A percentile compares a stretch with the other conserved stretches of the same genome.
Evolutionary conservation across 2,113 vertebrate species (phyloP).

Genomic region (human (Homo sapiens)): GRCh38 chrX:137478001-137478500

Average conservation of each 20-base stretch:
- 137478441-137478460: background rate
- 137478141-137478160: background rate
- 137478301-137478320: background rate
- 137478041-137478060: background rate
- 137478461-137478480: background rate
- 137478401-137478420: background rate
- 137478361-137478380: background rate
- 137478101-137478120: background rate
- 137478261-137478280: background rate
- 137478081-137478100: conserved; percentile 22
- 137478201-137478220: background rate
- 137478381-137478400: background rate
- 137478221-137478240: background rate
- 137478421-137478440: background rate
- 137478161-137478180: background rate
- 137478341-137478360: background rate
- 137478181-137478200: background rate
- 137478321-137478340: background rate
- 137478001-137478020: background rate
- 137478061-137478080: conserved; percentile 14
- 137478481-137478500: background rate
- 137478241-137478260: background rate
- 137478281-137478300: background rate
- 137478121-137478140: conserved; percentile 23
- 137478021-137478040: conserved; percentile 3